Base-by-base conservation (phyloP, 1,140 invertebrate genomes). In the Cherax destructor region DNA sequence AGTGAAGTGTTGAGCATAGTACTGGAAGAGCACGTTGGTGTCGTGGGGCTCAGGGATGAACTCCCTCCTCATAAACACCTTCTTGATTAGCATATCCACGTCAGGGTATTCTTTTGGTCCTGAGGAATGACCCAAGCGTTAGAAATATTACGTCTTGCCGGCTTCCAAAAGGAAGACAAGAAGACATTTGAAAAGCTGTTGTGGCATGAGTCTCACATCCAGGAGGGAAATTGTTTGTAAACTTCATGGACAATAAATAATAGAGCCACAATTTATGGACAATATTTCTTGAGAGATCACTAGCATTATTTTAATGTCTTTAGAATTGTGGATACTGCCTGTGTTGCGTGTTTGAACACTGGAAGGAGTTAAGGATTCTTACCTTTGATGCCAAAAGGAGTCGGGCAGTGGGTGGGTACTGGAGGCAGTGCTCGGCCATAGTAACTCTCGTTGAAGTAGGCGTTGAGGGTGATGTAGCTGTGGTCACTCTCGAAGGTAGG, bases 1-100 rank as follows among this genome's bases (percentile, higher is more conserved):
- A 3, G 94, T 95, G 91, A 95, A 95, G 93, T 95, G 95, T 90
- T 95, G 95, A 11, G 95, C 95, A 92, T 94, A 95, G 93, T 94
- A 95, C 18, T 94, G 93, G 92, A 95, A 95, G 50, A 95, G 83
- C 3, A 95, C 92, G 93, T 94, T 95, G 30, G 94, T 94, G 59
- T 94, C 94, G 80, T 94, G 94, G 1, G 94, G 94, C 6, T 95
- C 95, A 10, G 95, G 94, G 30, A 94, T 94, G 87, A 95, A 95
- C 78, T 94, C 90, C 9, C 93, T 93, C 59, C 95, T 92, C 50
- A 92, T 89, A 92, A 95, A 95, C 49, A 95, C 94, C 79, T 94
- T 94, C 77, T 94, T 85, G 72, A 93, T 90, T 7, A 93, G 50
- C 21, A 77, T 49, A 52, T 93, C 92, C 21, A 90, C 86, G 74